Evolutionary conservation across 1,140 invertebrate genomes (phyloP), one percentile per base, ranked within the genome.

Genomic region (Adelges cooleyi): DNA sequence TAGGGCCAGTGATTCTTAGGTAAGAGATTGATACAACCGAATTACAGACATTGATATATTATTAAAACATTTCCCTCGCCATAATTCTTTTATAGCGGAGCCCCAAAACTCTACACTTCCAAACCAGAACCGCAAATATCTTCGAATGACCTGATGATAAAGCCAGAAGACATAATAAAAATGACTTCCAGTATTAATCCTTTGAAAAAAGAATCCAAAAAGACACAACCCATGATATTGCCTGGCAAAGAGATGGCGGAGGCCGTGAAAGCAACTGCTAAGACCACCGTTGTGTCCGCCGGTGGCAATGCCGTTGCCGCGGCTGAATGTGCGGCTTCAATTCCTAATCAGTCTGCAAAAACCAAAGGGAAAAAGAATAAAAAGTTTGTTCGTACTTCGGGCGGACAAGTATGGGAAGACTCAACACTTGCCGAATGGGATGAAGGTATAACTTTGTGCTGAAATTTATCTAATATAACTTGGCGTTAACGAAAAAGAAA

Each of bases 321-420:
- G 33, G 71, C 56, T 66, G 54, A 54, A 42, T 71, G 20, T 33
- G 52, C 52, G 53, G 70, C 65, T 8, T 38, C 49, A 66, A 67
- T 11, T 29, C 69, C 1, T 69, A 71, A 8, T 54, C 68, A 67
- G 67, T 59, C 65, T 36, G 71, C 70, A 53, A 78, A 75, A 46
- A 74, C 72, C 25, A 79, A 79, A 69, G 77, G 79, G 56, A 77
- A 78, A 66, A 74, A 76, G 65, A 75, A 77, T 72, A 69, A 69
- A 74, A 75, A 72, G 52, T 36, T 65, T 29, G 82, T 97, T 36
- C 78, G 95, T 48, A 89, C 86, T 69, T 95, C 94, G 6, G 95
- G 94, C 38, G 93, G 93, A 3, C 84, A 87, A 70, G 84, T 86
- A 2, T 98, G 95, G 95, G 94, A 98, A 76, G 95, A 97, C 79